Conservation (phyloP, 2,888 invertebrate genomes). For the Pristionchus japonicus region DNA sequence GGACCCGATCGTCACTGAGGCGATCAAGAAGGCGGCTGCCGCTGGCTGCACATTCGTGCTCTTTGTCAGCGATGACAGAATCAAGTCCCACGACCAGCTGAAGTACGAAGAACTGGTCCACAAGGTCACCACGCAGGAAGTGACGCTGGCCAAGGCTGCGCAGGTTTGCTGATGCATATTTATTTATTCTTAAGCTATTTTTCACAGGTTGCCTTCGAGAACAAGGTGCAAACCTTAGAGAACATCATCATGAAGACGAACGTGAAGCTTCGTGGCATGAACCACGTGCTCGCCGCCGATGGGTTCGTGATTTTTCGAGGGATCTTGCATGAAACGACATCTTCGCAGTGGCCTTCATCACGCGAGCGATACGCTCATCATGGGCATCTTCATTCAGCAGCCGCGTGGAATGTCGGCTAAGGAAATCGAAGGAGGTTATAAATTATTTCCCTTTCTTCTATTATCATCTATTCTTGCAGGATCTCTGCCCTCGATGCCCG, state of each 20-base stretch:
- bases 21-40: not conserved
- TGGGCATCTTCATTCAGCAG: conserved; percentile 30
- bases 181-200: too few relatives aligned
- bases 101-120: not conserved
- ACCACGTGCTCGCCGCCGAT: not conserved
- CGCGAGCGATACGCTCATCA: not conserved
- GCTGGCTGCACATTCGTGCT: conserved; percentile 14
- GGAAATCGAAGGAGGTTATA: conserved; percentile 23
- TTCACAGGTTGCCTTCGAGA: conserved; percentile 31
- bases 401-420: conserved; percentile 15
- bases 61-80: not conserved
- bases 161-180: not conserved
- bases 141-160: conserved; percentile 8
- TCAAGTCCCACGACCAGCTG: not conserved
- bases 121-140: not conserved
- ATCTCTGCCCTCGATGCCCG: conserved; percentile 14
- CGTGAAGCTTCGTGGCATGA: conserved; percentile 31
- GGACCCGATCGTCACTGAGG: not conserved
- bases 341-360: not conserved
- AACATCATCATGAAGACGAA: conserved; percentile 45
- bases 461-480: too few relatives aligned
- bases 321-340: too few relatives aligned
- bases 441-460: too few relatives aligned
- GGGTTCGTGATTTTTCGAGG: not conserved
- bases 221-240: conserved; percentile 38